Percentiles rank a stretch among this genome's conserved stretches.
Conservation (phyloP, 2,888 invertebrate genomes). For the Neoscelio sp. region DNA sequence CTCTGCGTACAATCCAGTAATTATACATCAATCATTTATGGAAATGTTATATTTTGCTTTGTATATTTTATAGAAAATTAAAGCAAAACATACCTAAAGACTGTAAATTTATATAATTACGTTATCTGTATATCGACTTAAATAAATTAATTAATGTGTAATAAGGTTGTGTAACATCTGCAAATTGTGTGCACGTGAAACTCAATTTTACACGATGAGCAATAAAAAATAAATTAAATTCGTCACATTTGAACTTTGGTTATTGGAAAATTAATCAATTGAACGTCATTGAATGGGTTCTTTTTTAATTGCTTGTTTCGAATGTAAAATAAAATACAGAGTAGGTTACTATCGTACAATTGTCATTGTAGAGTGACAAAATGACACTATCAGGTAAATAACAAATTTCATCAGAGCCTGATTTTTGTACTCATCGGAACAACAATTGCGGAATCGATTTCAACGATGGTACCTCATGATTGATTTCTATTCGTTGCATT, state of each 20-base stretch:
- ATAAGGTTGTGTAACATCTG: too few relatives aligned
- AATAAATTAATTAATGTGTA: too few relatives aligned
- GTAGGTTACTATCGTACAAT: conserved; percentile 12
- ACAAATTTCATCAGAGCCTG: conserved; percentile 36
- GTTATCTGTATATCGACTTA: too few relatives aligned
- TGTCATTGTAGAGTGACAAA: conserved; percentile 46
- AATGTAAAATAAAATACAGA: conserved; percentile 37
- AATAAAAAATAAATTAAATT: conserved; percentile 21
- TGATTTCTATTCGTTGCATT: conserved; percentile 59
- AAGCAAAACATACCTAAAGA: too few relatives aligned
- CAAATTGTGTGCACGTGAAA: too few relatives aligned
- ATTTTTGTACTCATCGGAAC: conserved; percentile 47
- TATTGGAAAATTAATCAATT: conserved; percentile 41
- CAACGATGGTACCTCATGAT: conserved; percentile 35
- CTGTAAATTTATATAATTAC: too few relatives aligned
- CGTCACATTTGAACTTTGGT: conserved; percentile 1
- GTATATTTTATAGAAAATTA: too few relatives aligned
- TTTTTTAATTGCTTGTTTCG: conserved; percentile 46
- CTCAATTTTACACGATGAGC: background rate
- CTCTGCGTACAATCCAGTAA: too few relatives aligned
- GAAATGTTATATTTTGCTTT: too few relatives aligned
- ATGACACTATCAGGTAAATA: conserved; percentile 47
- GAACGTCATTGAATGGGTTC: conserved; percentile 8
- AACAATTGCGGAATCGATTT: conserved; percentile 62
- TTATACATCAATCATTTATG: too few relatives aligned